Evolutionary conservation across 2,888 invertebrate species (phyloP), one percentile per base, ranked within the genome.

Genomic region (Drosophila vallismaia): DNA sequence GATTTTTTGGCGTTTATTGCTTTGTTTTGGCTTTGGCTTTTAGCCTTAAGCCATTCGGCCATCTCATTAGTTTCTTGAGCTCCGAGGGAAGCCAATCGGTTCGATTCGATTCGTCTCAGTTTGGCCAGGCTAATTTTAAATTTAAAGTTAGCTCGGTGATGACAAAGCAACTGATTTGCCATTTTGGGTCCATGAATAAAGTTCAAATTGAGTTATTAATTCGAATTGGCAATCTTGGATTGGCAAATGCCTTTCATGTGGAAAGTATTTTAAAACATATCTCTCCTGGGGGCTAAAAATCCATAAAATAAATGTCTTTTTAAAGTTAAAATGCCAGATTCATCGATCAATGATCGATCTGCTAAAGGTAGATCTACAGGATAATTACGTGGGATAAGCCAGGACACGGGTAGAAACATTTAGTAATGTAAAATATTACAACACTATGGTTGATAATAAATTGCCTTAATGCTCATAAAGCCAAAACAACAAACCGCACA

Each of bases 391-490:
- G n/a, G 53, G 53, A 70, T 70, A 70, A 64, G 14, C 51, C 53
- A 44, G 49, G 38, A 50, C 42, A 14, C 56, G 29, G 29, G 48
- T 12, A 38, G 53, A 50, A 57, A 55, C 77, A 82, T 82, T 82
- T 83, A 86, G 75, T 82, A 74, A 77, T 80, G 75, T 80, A 56
- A 77, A 86, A 80, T 80, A 86, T 86, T 75, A 79, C 75, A 84
- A 62, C 71, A 74, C 77, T 70, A 70, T 71, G 60, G 69, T 64
- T 71, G 74, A 74, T 74, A 76, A 83, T 86, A 83, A 86, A 83
- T 83, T 77, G 77, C 66, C 70, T 58, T 70, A 74, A 72, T 77
- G 60, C 68, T 53, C 69, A 62, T 59, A 66, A 67, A 48, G 64
- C 79, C 63, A 76, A 75, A 64, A 63, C 52, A 62, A 68, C 60